Evolutionary conservation across 2,113 vertebrate genomes (phyloP).

Genomic region (Anhinga anhinga): DNA sequence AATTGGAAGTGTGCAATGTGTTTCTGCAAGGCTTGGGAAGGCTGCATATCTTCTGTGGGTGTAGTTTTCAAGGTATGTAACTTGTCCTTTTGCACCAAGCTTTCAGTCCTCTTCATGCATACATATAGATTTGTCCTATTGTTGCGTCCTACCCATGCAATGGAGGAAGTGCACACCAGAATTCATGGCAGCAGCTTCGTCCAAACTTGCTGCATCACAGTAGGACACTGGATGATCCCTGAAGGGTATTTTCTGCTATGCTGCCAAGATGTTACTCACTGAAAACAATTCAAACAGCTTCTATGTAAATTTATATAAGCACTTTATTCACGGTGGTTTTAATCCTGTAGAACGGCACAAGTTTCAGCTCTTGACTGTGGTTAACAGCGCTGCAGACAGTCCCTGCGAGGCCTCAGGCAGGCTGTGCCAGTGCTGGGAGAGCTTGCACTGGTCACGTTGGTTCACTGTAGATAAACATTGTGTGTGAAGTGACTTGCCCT

Average conservation of each 20-base stretch:
- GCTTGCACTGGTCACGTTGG: background rate
- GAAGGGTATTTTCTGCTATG: background rate
- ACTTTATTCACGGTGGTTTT: background rate
- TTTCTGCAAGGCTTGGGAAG: background rate
- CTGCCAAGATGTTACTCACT: background rate
- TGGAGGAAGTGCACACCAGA: background rate
- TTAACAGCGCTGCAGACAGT: background rate
- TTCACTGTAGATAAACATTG: background rate
- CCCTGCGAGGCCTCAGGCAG: accelerated
- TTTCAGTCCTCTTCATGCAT: background rate
- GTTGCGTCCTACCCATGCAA: background rate
- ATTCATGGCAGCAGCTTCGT: background rate
- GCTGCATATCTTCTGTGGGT: background rate
- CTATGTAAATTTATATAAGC: background rate
- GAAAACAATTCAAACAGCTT: background rate
- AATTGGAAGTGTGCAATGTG: background rate
- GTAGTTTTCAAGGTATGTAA: background rate
- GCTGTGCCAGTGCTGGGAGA: background rate
- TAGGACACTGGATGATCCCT: background rate
- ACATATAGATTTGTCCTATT: background rate
- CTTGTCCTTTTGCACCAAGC: background rate
- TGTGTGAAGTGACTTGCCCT: background rate
- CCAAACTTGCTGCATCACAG: background rate
- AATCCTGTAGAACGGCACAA: background rate
- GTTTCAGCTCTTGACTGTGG: background rate